Conservation (phyloP, 2,797 vertebrate species). For the Anomalospiza imberbis region DNA sequence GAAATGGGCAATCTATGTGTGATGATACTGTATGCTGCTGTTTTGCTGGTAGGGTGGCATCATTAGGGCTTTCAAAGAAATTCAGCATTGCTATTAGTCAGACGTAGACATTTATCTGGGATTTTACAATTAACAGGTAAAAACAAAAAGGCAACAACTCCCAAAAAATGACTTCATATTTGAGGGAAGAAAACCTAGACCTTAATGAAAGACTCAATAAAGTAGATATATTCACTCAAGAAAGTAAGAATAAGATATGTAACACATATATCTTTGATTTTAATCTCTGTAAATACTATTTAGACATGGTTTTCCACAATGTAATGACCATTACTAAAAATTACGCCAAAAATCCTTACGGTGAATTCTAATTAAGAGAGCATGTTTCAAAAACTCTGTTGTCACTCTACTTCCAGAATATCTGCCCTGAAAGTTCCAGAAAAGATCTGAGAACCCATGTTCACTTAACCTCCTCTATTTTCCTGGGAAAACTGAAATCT, state of each 20-base stretch:
- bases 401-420: neutral
- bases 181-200: accelerated
- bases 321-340: neutral
- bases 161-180: accelerated
- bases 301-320: neutral
- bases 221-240: neutral
- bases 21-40: neutral
- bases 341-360: neutral
- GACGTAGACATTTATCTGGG: neutral
- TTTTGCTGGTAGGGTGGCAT: neutral
- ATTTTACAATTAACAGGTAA: neutral
- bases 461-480: neutral
- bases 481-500: neutral
- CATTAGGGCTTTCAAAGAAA: neutral
- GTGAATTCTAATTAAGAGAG: neutral
- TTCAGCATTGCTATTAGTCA: neutral
- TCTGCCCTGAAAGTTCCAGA: neutral
- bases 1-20: neutral
- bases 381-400: neutral
- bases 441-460: neutral
- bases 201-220: neutral
- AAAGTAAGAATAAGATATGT: neutral
- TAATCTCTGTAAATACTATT: neutral
- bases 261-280: neutral
- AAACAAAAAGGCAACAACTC: neutral